Base-by-base conservation (phyloP, 1,140 invertebrate species). In the Apocrypta bakeri region DNA sequence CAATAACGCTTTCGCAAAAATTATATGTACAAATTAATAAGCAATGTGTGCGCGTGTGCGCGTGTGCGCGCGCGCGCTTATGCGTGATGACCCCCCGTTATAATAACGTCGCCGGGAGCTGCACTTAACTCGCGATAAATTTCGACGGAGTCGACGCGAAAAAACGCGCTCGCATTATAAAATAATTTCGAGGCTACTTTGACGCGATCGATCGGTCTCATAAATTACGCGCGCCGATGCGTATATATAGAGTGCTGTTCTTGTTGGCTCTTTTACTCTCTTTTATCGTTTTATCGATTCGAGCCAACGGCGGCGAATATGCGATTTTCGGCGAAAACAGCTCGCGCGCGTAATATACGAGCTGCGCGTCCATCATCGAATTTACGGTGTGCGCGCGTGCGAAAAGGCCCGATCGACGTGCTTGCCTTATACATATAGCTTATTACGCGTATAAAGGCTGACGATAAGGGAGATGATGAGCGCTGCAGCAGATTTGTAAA, bases 101-200 rank as follows among this genome's bases (percentile, higher is more conserved):
- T 68, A 68, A 68, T 68, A 68, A 17, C 29, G 27, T 29, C 12
- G 24, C 29, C 27, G 69, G 69, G 69, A 31, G 69, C 21, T 4
- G 1, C 17, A 56, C 2, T 75, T 81, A 81, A 25, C 72, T 63
- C 42, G 27, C 72, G 37, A 74, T 81, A 81, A 81, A 81, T 75
- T 29, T 25, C 27, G 27, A 17, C 25, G 9, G 2, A 25, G 24
- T 6, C 56, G 25, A 40, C 61, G n/a, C n/a, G 29, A 81, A 64
- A 31, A 81, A 27, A 9, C 37, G 1, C 37, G 1, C 37, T 9
- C n/a, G 71, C 71, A 83, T 83, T 83, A 79, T 83, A 83, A 83
- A 78, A 83, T 66, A 83, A 83, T 83, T 79, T 83, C 25, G 75
- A 76, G 81, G 66, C 81, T 77, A 71, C 68, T 74, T 81, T 81